Conservation (phyloP, 2,797 vertebrate species). For the Paguma larvata region DNA sequence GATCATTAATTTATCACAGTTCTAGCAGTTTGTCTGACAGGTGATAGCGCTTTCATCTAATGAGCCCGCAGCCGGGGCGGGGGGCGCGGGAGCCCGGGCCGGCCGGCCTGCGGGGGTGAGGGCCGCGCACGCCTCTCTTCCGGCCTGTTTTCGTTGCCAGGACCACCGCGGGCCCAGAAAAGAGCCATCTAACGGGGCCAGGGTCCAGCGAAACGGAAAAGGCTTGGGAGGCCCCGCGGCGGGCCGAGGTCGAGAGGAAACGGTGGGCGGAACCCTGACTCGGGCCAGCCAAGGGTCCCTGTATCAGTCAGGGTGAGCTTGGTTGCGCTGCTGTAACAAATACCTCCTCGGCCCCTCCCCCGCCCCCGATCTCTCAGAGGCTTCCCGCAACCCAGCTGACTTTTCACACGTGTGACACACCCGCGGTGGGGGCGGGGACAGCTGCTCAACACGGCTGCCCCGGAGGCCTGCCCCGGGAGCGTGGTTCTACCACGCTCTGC, state of each 20-base stretch:
- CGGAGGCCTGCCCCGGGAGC: fast-evolving
- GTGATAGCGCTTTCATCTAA: conserved; percentile 96
- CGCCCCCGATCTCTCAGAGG: not conserved
- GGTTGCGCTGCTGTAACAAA: not conserved
- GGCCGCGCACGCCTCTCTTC: not conserved
- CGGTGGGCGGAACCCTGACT: not conserved
- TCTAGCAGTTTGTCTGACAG: conserved; percentile 99
- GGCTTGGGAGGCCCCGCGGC: not conserved
- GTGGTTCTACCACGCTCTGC: not conserved
- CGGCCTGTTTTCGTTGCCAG: not conserved
- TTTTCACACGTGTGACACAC: fast-evolving
- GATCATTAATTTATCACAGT: conserved; percentile 99
- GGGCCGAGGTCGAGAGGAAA: not conserved
- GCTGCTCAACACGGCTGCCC: not conserved
- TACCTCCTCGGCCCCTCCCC: fast-evolving
- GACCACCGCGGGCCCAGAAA: not conserved
- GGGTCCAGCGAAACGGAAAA: not conserved
- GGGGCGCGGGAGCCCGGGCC: conserved; percentile 73
- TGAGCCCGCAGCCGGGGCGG: conserved; percentile 90
- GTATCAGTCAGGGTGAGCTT: not conserved
- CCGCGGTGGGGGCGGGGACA: not conserved
- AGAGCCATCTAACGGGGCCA: not conserved
- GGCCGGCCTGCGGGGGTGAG: conserved; percentile 55
- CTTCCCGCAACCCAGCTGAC: not conserved
- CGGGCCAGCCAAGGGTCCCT: fast-evolving